These are phyloP conservation scores for Suricata suricatta DNA, from an alignment of 2,113 vertebrate genomes.

Conservation along the genomic window DNA sequence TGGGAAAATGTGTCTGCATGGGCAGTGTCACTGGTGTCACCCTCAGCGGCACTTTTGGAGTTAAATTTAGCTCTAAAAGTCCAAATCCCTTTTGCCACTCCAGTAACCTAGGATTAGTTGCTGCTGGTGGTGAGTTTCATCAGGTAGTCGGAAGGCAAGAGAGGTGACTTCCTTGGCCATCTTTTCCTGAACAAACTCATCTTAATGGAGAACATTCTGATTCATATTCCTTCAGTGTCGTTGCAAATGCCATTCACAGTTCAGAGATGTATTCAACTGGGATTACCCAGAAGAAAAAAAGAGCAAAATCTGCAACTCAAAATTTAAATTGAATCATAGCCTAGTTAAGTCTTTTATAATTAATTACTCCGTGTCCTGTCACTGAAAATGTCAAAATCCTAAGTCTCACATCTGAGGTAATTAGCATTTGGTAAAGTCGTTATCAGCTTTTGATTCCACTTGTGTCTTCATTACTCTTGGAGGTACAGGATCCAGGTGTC, in stretches of 20 bases:
- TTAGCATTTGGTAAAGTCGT: neutral
- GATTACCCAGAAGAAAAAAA: neutral
- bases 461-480: neutral
- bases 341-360: constrained; percentile 55
- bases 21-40: neutral
- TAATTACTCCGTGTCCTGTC: neutral
- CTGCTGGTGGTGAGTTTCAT: neutral
- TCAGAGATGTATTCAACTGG: neutral
- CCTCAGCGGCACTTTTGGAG: neutral
- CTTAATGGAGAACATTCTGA: neutral
- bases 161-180: too few relatives aligned
- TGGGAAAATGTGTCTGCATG: constrained; percentile 32
- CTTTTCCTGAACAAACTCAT: neutral
- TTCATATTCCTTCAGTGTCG: neutral
- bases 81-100: neutral
- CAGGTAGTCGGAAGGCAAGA: neutral
- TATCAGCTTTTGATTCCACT: neutral
- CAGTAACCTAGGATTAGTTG: neutral
- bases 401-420: constrained; percentile 17
- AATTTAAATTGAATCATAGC: constrained; percentile 29
- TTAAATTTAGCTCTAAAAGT: neutral
- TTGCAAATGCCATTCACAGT: neutral
- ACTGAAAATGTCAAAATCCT: constrained; percentile 18
- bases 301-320: neutral
- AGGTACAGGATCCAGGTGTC: neutral